Conservation (phyloP, 1,140 invertebrate genomes). For the Papilio polytes region DNA sequence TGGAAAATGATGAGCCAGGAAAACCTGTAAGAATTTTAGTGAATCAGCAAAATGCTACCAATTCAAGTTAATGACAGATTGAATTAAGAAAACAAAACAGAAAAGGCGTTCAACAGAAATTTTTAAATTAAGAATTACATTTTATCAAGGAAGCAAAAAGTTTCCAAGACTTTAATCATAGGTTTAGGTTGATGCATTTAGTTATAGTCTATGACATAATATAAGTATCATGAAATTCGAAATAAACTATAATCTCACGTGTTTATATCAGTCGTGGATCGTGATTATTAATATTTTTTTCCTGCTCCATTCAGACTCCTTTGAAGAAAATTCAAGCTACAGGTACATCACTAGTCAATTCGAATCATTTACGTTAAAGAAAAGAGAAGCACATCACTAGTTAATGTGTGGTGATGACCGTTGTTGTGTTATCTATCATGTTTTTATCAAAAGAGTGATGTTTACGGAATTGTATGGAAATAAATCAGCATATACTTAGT, state of each 20-base stretch:
- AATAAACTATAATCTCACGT: background rate
- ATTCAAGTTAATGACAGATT: constrained; percentile 47
- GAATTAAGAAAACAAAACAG: constrained; percentile 45
- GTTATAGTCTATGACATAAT: background rate
- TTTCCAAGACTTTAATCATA: no score
- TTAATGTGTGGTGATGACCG: constrained; percentile 63
- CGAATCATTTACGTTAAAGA: background rate
- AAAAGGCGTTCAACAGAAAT: constrained; percentile 43
- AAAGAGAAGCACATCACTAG: constrained; percentile 52
- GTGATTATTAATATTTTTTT: background rate
- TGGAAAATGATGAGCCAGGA: constrained; percentile 44
- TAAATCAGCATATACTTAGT: constrained; percentile 71
- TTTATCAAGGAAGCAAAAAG: constrained; percentile 1
- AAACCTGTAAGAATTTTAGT: constrained; percentile 43
- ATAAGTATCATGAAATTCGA: background rate
- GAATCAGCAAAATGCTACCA: constrained; percentile 63
- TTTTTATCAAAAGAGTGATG: constrained; percentile 83
- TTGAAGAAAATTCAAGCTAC: background rate
- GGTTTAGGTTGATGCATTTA: background rate
- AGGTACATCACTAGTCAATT: constrained; percentile 33
- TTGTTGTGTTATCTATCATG: constrained; percentile 81
- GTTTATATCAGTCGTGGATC: no score
- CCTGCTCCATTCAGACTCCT: background rate
- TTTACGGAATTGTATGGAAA: constrained; percentile 70
- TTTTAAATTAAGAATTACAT: constrained; percentile 30